Base-by-base conservation (phyloP, 2,888 invertebrate genomes). In the Mesoligia furuncula region DNA sequence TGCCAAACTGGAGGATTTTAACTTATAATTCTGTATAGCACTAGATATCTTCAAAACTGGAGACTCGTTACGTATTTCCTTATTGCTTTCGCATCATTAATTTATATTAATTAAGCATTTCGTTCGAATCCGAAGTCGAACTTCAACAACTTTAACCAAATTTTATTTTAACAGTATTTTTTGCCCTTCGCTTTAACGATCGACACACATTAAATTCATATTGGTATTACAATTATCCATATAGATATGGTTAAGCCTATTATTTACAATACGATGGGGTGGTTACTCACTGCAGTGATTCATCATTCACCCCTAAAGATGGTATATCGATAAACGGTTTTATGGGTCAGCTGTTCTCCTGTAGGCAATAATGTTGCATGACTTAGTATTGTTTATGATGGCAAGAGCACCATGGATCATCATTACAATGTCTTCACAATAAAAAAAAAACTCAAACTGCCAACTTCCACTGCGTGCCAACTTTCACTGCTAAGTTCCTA, bases 281-380 rank as follows among this genome's bases (percentile, higher is more conserved):
- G 77, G 75, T 81, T 73, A 69, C 78, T 54, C 76, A 71, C 54
- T 65, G 69, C 79, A 57, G 83, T 89, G 90, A 90, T 89, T 90
- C 90, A 90, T 80, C 83, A 73, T 45, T 75, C 77, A 86, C 84
- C 89, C 90, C 86, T 84, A 73, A 81, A 86, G 86, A 88, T 88
- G 77, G 73, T 69, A 17, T 59, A 57, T 77, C 80, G 87, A 88
- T 88, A 88, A 83, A 83, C 80, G 31, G 27, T 75, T 45, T 84
- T 77, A 81, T 66, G 31, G 68, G 80, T 87, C 83, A 85, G 81
- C 87, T 86, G 85, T 79, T 83, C 71, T 84, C 62, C 27, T 66
- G 59, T 24, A 69, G 45, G 61, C 59, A 64, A 79, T 65, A 31
- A 15, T 61, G 70, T 70, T 76, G 79, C 59, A 73, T 59, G 79